A percentile compares a stretch with the other conserved stretches of the same genome.
Conservation (phyloP, 1,140 invertebrate species). For the Caenorhabditis remanei region DNA sequence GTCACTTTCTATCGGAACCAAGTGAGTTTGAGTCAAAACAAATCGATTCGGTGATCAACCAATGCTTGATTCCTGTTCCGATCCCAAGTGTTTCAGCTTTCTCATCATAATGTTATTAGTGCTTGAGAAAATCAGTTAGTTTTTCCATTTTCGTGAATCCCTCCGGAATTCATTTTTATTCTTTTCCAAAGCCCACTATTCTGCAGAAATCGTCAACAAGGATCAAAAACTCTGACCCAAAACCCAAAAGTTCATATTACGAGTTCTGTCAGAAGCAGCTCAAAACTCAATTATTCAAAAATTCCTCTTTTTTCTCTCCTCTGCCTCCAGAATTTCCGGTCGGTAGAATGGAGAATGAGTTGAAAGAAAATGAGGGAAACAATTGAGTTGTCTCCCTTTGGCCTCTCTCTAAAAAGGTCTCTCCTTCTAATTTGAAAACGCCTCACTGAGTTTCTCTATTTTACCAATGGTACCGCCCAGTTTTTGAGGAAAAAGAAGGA, state of each 20-base stretch:
- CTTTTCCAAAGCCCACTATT: too few species aligned
- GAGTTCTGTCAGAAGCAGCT: background rate
- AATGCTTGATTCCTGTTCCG: too few species aligned
- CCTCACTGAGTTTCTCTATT: slow-evolving; percentile 29
- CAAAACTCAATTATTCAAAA: background rate
- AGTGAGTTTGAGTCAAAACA: background rate
- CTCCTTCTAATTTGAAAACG: slow-evolving; percentile 49
- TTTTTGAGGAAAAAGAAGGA: slow-evolving; percentile 13
- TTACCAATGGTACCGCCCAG: background rate
- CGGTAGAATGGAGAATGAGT: slow-evolving; percentile 14
- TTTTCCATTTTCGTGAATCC: too few species aligned
- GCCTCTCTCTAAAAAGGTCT: background rate
- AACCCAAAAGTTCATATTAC: slow-evolving; percentile 4
- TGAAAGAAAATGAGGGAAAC: slow-evolving; percentile 49
- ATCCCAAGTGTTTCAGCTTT: too few species aligned
- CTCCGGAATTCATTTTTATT: too few species aligned
- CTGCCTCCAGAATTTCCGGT: background rate
- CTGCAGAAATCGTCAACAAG: too few species aligned
- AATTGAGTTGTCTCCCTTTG: slow-evolving; percentile 29
- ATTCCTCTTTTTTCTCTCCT: background rate
- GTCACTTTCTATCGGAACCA: slow-evolving; percentile 9
- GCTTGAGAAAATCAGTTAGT: too few species aligned
- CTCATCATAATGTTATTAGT: too few species aligned
- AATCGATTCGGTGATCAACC: too few species aligned
- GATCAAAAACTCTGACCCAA: background rate